Evolutionary conservation across 1,140 invertebrate species (phyloP), one percentile per base, ranked within the genome.

Genomic region (Paraescarpia echinospica): DNA sequence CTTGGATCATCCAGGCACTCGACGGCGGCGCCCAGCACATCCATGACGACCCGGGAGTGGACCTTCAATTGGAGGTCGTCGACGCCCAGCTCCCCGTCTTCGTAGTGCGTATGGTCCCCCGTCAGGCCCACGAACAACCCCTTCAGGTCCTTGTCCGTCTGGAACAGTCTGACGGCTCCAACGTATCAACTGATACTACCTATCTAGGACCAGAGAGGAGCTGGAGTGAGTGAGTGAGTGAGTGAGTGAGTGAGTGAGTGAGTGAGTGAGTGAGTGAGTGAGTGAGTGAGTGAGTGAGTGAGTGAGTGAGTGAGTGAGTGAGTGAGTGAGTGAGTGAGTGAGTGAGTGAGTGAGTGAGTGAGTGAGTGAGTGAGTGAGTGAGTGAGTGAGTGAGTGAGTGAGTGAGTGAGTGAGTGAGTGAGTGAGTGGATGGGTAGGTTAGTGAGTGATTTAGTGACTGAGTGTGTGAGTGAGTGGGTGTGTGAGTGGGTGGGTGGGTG

Each of bases 41-140:
- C 94, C 94, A 95, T 94, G 27, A 95, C 95, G 31, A 95, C 94
- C 27, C 94, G 93, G 14, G 95, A 94, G 91, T 95, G 95, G 22
- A 92, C 92, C 89, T 93, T 92, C 59, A 95, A 93, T 91, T 93
- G 91, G n/a, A 48, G 51, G 34, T 92, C 91, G 91, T 92, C 91
- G 22, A 92, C 35, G 22, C 35, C 90, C 90, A 90, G 33, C 90
- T 34, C 90, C 0, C 22, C n/a, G 90, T 90, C 90, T 22, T 90
- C 34, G 35, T 90, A 34, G 90, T 34, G 34, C 12, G 33, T 41
- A 14, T 92, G 12, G 35, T 35, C 33, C 14, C 34, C 34, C 48
- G 48, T 34, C 22, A 92, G 91, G 35, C 48, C 33, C 14, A 92
- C 51, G 48, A 92, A 92, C 34, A 92, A 34, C 2, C 12, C 33